Percentiles rank a stretch among this genome's conserved stretches.
These are phyloP conservation scores for Pseudomyrmex cubaensis DNA, from an alignment of 1,140 invertebrate genomes.

Conservation along the genomic window DNA sequence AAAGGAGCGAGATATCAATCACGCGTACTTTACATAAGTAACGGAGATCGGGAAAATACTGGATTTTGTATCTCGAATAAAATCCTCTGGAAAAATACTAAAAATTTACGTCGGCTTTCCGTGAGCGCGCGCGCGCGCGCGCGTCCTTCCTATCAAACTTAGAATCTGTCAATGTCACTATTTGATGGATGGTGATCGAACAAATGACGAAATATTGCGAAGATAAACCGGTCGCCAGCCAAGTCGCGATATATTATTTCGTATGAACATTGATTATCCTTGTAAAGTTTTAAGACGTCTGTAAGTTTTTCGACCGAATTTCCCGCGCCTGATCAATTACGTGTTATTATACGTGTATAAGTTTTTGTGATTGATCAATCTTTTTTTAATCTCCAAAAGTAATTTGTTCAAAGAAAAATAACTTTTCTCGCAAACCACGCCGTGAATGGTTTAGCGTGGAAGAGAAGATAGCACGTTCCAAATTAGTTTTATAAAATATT, in stretches of 20 bases:
- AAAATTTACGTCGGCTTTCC: conserved; percentile 44
- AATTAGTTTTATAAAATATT: too few species aligned
- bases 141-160: conserved; percentile 58
- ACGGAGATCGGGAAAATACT: conserved; percentile 16
- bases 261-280: conserved; percentile 42
- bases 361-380: background rate
- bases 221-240: conserved; percentile 48
- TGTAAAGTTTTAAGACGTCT: conserved; percentile 19
- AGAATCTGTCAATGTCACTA: conserved; percentile 54
- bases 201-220: conserved; percentile 60
- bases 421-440: background rate
- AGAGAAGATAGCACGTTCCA: too few species aligned
- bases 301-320: background rate
- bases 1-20: too few species aligned
- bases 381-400: conserved; percentile 14
- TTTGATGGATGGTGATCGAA: conserved; percentile 60
- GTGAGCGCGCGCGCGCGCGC: background rate
- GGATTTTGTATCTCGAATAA: conserved; percentile 47
- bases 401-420: background rate
- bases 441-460: too few species aligned
- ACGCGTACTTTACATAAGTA: background rate
- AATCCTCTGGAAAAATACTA: conserved; percentile 3
- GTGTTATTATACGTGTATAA: too few species aligned
- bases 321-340: conserved; percentile 2
- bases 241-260: conserved; percentile 46